Base-by-base conservation (phyloP, 2,113 vertebrate genomes). In the Cricetomys ansorgei region DNA sequence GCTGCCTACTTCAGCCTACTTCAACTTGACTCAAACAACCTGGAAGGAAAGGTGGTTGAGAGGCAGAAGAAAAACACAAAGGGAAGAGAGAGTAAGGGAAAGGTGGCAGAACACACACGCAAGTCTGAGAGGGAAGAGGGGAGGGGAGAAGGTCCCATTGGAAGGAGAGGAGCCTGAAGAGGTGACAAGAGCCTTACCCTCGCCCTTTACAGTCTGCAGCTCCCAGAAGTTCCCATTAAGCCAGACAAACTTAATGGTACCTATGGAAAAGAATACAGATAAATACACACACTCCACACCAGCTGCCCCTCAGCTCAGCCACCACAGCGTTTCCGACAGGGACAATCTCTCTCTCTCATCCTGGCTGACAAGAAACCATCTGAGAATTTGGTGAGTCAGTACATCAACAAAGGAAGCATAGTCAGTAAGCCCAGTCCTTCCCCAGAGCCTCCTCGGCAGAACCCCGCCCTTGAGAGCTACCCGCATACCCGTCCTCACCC, bases 221-320 rank as follows among this genome's bases (percentile, higher is more conserved):
- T 99, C 98, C 99, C 98, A 97, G 98, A 99, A 99, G 99, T 99
- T 99, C 99, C 99, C 99, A 99, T 99, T 99, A 99, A 99, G 99
- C 99, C 99, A 99, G 99, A 99, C 99, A 99, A 99, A 99, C 99
- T 95, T 99, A 99, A 99, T 98, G 99, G 99, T 97, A 99, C 99
- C 99, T 99, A 99, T 99, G 99, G 99, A 99, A 99, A 99, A 99
- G 99, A 99, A 99, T 99, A 99, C 99, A 99, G 99, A 99, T 99
- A 98, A 99, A 99, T 99, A 98, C 99, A 99, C 98, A 99, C 98
- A 99, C 98, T 99, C 98, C 98, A 98, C 97, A 98, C 98, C 43
- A 90, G 70, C 96, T 29, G 97, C 97, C 98, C 97, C 92, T 97
- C 96, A 50, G 89, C 88, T 96, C 64, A 94, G 37, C 93, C 23